These are phyloP conservation scores for Digitonthophagus gazella DNA, from an alignment of 2,888 invertebrate genomes.

Conservation along the genomic window DNA sequence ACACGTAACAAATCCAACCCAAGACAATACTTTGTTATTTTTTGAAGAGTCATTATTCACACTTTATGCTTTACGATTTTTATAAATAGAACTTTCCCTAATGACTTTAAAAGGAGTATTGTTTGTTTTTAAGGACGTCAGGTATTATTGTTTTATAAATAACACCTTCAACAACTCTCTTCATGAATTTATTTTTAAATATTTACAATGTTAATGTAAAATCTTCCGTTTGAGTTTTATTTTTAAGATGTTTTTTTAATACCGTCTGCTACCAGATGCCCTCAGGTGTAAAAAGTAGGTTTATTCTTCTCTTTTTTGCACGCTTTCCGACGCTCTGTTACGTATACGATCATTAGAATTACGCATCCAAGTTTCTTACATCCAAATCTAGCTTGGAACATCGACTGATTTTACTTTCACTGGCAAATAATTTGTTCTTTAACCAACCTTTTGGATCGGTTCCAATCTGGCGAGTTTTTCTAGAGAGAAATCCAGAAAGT, in stretches of 20 bases:
- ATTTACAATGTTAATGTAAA: neutral
- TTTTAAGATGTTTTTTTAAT: neutral
- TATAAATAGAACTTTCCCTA: conserved; percentile 18
- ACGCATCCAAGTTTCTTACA: neutral
- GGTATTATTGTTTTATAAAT: neutral
- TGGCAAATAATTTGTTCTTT: neutral
- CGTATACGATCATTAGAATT: neutral
- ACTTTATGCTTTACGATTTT: conserved; percentile 11
- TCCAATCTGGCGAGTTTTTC: too few species aligned
- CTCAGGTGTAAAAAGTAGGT: neutral
- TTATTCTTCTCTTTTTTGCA: neutral
- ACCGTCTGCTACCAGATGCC: neutral
- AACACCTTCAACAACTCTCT: neutral
- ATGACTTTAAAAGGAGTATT: neutral
- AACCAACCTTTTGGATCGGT: too few species aligned
- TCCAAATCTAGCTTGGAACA: neutral
- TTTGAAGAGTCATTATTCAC: conserved; percentile 17
- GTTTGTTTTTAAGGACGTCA: conserved; percentile 1
- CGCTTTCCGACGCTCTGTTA: neutral
- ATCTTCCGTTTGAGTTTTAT: neutral
- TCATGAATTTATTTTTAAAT: neutral
- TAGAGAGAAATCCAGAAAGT: too few species aligned
- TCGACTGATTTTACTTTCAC: neutral
- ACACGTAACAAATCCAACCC: too few species aligned
- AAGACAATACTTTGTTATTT: neutral